These are phyloP conservation scores for Trigoniulus corallinus DNA, from an alignment of 1,140 invertebrate species.

Conservation along the genomic window DNA sequence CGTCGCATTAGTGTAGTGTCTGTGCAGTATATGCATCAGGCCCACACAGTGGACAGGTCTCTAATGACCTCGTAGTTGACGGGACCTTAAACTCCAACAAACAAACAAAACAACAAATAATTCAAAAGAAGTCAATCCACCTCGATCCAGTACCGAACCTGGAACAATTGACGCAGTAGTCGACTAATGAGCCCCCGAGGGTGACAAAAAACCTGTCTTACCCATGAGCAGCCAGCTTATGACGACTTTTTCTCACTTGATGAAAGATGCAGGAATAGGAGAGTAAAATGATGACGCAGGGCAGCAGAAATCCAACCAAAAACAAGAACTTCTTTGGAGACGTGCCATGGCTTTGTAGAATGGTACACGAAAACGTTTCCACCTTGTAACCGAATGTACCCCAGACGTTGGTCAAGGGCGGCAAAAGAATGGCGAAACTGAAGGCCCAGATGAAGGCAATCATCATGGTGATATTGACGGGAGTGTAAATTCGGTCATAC, in stretches of 20 bases:
- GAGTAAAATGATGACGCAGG: constrained; percentile 59
- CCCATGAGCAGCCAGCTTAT: constrained; percentile 25
- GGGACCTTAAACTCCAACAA: too few species aligned
- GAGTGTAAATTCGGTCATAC: constrained; percentile 56
- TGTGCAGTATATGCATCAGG: too few species aligned
- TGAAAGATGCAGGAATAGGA: constrained; percentile 74
- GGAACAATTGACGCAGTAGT: too few species aligned
- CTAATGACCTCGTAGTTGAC: too few species aligned
- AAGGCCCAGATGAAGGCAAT: constrained; percentile 57
- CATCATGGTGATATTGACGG: constrained; percentile 49
- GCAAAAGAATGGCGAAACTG: constrained; percentile 43
- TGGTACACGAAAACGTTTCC: constrained; percentile 67
- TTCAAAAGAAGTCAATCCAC: too few species aligned
- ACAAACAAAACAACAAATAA: too few species aligned
- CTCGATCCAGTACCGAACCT: too few species aligned
- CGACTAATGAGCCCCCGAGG: too few species aligned
- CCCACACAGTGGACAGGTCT: too few species aligned
- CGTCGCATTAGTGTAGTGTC: too few species aligned
- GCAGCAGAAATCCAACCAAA: constrained; percentile 59
- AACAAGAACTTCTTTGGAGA: constrained; percentile 77
- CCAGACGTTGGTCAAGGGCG: constrained; percentile 62
- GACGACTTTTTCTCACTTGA: constrained; percentile 33
- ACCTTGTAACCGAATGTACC: constrained; percentile 56
- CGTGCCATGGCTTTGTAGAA: constrained; percentile 41
- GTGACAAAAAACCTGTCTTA: constrained; percentile 39